Conservation (phyloP, 2,113 vertebrate genomes). For the Cebidichthys violaceus region DNA sequence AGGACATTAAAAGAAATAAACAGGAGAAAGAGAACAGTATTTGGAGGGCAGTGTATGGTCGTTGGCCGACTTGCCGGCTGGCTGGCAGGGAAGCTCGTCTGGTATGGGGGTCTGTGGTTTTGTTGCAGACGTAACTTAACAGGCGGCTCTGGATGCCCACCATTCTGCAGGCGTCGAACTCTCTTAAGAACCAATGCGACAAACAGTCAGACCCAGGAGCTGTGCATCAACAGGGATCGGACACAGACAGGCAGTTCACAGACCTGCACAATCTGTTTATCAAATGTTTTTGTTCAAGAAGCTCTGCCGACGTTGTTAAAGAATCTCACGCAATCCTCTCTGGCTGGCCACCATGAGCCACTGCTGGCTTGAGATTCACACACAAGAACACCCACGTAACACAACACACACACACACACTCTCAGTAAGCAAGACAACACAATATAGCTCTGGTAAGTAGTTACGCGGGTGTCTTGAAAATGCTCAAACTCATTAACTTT, state of each 20-base stretch:
- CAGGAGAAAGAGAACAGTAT: slow-evolving; percentile 40
- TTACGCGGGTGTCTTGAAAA: slow-evolving; percentile 43
- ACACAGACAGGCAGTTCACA: slow-evolving; percentile 38
- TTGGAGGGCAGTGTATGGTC: slow-evolving; percentile 63
- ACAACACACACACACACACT: slow-evolving; percentile 35
- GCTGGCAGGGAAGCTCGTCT: slow-evolving; percentile 70
- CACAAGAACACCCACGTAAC: slow-evolving; percentile 63
- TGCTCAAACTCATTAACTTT: slow-evolving; percentile 38
- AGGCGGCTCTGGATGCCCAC: slow-evolving; percentile 70
- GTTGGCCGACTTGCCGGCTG: slow-evolving; percentile 75
- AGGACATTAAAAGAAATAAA: slow-evolving; percentile 63
- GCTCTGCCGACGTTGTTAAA: slow-evolving; percentile 72
- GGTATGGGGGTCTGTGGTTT: slow-evolving; percentile 79
- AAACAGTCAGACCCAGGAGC: slow-evolving; percentile 44
- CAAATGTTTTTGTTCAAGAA: slow-evolving; percentile 79
- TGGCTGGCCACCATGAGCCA: slow-evolving; percentile 61
- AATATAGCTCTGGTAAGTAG: slow-evolving; percentile 36
- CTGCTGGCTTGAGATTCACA: slow-evolving; percentile 26
- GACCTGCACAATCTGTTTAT: slow-evolving; percentile 78
- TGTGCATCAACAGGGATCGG: slow-evolving; percentile 49
- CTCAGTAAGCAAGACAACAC: slow-evolving; percentile 53
- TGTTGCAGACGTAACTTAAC: slow-evolving; percentile 77
- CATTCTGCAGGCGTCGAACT: slow-evolving; percentile 70
- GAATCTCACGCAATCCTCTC: slow-evolving; percentile 74
- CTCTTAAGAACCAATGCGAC: slow-evolving; percentile 40